Evolutionary conservation across 1,140 invertebrate genomes (phyloP).

Genomic region (Sycophaga agraensis): DNA sequence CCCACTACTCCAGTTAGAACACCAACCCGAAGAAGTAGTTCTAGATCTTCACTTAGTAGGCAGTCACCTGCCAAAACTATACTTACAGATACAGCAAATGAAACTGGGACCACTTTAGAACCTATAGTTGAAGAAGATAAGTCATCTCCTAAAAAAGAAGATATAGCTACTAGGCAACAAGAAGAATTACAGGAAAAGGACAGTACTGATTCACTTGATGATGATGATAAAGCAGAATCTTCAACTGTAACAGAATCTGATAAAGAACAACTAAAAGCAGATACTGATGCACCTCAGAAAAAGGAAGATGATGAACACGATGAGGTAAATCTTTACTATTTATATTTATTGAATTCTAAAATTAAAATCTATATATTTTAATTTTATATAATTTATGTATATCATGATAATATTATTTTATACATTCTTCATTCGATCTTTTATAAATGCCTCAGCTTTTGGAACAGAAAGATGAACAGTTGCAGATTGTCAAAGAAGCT

Average conservation of each 20-base stretch:
- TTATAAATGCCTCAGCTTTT: not conserved
- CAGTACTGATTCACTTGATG: not conserved
- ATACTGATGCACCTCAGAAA: not conserved
- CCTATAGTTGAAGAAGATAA: slow-evolving; percentile 33
- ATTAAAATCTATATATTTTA: too few relatives aligned
- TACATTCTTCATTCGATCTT: not conserved
- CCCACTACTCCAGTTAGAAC: slow-evolving; percentile 40
- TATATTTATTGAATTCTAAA: not conserved
- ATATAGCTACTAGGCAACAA: not conserved
- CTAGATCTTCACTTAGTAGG: slow-evolving; percentile 32
- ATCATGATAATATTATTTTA: too few relatives aligned
- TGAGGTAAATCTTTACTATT: not conserved
- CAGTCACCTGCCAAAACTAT: slow-evolving; percentile 38
- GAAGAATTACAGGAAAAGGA: too few relatives aligned
- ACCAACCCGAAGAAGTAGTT: slow-evolving; percentile 35
- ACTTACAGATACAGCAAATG: slow-evolving; percentile 33
- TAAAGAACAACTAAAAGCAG: slow-evolving; percentile 18
- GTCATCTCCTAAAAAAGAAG: slow-evolving; percentile 9
- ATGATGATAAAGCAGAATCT: not conserved
- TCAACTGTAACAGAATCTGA: not conserved
- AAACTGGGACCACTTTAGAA: slow-evolving; percentile 31
- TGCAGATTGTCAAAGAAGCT: slow-evolving; percentile 30
- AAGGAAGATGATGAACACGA: slow-evolving; percentile 28
- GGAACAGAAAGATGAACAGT: not conserved
- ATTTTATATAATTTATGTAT: too few relatives aligned